Base-by-base conservation (phyloP, 2,797 vertebrate genomes). In the Aplochiton taeniatus region DNA sequence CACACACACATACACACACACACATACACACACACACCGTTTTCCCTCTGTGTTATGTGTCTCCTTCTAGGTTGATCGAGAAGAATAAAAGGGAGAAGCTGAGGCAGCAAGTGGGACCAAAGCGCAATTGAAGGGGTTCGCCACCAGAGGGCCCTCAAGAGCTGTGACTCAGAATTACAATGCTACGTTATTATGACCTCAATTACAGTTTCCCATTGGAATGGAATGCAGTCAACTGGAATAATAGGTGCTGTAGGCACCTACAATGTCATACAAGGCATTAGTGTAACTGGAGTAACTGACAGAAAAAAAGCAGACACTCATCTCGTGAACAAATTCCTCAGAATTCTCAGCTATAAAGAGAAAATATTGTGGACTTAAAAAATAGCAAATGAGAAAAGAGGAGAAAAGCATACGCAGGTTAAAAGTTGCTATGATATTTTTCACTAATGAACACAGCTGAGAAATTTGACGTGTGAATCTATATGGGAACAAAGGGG, bases 71-170 rank as follows among this genome's bases (percentile, higher is more conserved):
- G 81, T 68, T 95, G 81, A 90, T 91, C 72, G 94, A 95, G 87
- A 95, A 94, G 83, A 95, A 95, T 87, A 92, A 91, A 80, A 85
- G 94, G 72, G 94, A 95, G 76, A 91, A 90, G 73, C 58, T 90
- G 66, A 85, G 89, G 77, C 91, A 89, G 80, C 93, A 94, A 80
- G 81, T 93, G 79, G 88, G 87, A 54, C 90, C 88, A 75, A 95
- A 93, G 68, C 92, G 93, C 75, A 95, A 85, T 78, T 95, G 90
- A 92, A 51, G 51, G 17, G 63, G 58, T 13, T 0, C 0, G 49
- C 80, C 80, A 83, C n/a, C 69, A 74, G 70, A 72, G 76, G 19
- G 74, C 60, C 8, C 68, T 58, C 31, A 31, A 31, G 31, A 11
- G 11, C 66, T 63, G 14, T 66, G 47, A 43, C 47, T 51, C 56